Evolutionary conservation across 2,888 invertebrate genomes (phyloP).

Genomic region (Notocelia uddmanniana): DNA sequence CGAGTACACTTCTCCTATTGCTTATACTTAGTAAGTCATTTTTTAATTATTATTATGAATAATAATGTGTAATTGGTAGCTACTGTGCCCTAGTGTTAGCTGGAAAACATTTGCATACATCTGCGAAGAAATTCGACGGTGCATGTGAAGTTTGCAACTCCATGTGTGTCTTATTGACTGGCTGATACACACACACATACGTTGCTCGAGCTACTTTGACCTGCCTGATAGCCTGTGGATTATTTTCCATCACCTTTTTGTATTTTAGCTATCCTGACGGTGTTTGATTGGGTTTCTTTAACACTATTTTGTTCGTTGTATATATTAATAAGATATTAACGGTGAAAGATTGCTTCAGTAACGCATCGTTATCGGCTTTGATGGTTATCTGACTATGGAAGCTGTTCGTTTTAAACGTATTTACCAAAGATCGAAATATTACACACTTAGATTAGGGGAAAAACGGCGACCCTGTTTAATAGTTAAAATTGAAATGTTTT

Average conservation of each 20-base stretch:
- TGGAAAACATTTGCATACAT: no score
- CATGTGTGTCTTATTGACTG: constrained; percentile 69
- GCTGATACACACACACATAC: no score
- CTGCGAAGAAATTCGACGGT: no score
- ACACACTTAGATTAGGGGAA: constrained; percentile 62
- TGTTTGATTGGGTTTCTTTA: constrained; percentile 48
- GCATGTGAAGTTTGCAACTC: no score
- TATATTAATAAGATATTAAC: constrained; percentile 7
- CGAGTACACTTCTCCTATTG: constrained; percentile 20
- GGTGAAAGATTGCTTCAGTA: constrained; percentile 9
- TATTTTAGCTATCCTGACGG: constrained; percentile 4
- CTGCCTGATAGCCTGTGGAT: constrained; percentile 75
- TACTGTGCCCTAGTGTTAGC: constrained; percentile 55
- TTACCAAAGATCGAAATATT: constrained; percentile 80
- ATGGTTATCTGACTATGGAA: constrained; percentile 54
- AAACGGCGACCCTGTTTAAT: constrained; percentile 70
- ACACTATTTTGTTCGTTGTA: constrained; percentile 44
- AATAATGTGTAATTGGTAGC: constrained; percentile 53
- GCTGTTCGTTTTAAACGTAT: constrained; percentile 79
- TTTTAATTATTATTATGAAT: constrained; percentile 38
- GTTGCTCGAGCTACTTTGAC: constrained; percentile 76
- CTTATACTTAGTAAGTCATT: constrained; percentile 30
- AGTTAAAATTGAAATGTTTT: constrained; percentile 80
- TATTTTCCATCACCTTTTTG: constrained; percentile 11
- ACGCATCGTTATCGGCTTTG: constrained; percentile 23